These are phyloP conservation scores for Dasyornis broadbenti DNA, from an alignment of 2,113 vertebrate species.

Conservation along the genomic window DNA sequence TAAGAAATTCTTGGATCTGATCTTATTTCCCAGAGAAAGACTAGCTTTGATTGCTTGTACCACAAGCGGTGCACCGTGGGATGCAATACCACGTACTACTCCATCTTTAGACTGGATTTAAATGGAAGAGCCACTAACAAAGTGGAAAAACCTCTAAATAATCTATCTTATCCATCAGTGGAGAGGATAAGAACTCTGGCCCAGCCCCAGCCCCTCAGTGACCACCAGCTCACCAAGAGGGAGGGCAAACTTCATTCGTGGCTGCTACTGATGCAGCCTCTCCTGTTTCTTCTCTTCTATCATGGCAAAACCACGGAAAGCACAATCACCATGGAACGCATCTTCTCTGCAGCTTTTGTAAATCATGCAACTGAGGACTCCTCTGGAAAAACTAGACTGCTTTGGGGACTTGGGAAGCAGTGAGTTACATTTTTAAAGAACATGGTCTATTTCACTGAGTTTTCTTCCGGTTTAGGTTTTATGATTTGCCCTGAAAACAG, in stretches of 20 bases:
- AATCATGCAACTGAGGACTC: neutral
- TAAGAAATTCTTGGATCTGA: neutral
- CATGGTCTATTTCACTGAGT: too few species aligned
- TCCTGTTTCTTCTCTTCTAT: neutral
- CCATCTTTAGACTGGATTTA: neutral
- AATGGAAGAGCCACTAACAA: neutral
- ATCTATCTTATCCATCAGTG: fast-evolving
- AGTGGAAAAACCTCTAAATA: neutral
- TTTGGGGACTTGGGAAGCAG: fast-evolving
- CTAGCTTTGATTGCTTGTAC: neutral
- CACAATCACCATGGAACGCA: neutral
- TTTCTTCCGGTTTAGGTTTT: neutral
- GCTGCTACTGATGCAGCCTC: neutral
- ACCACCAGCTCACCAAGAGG: neutral
- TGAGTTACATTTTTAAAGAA: neutral
- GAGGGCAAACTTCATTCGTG: fast-evolving
- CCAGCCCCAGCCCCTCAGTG: neutral
- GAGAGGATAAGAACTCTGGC: neutral
- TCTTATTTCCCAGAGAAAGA: neutral
- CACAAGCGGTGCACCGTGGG: fast-evolving
- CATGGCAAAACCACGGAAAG: neutral
- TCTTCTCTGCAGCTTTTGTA: neutral
- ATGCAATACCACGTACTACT: neutral
- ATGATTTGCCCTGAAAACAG: neutral
- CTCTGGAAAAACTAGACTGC: neutral